These are phyloP conservation scores for Mustela lutreola DNA, from an alignment of 2,113 vertebrate species.

Conservation along the genomic window DNA sequence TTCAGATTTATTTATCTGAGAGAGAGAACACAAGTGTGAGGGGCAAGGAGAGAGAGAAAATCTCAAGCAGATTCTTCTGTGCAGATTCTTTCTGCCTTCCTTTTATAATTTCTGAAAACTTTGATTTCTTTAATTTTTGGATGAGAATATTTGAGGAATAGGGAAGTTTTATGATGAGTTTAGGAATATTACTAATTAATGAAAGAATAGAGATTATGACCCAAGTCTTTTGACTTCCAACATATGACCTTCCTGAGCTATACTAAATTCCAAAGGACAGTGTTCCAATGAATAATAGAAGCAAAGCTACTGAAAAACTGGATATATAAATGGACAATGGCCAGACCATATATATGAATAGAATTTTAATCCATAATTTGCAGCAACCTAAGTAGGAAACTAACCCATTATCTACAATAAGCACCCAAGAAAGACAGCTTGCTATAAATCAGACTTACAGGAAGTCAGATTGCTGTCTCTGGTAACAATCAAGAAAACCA, in stretches of 20 bases:
- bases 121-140: background rate
- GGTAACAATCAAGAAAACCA: background rate
- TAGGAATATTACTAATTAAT: background rate
- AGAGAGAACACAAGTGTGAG: too few species aligned
- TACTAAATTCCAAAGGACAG: background rate
- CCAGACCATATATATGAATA: background rate
- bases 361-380: background rate
- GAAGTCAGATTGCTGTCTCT: background rate
- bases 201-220: background rate
- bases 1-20: too few species aligned
- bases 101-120: slow-evolving; percentile 20
- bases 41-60: too few species aligned
- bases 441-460: background rate
- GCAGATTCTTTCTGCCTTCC: background rate
- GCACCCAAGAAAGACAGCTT: background rate
- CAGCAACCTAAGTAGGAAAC: background rate
- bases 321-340: slow-evolving; percentile 15
- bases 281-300: slow-evolving; percentile 1
- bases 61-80: too few species aligned
- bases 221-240: slow-evolving; percentile 12
- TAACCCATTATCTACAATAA: background rate
- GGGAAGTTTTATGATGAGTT: background rate
- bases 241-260: background rate
- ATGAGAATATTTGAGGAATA: background rate
- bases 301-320: background rate